Base-by-base conservation (phyloP, 92 coral and sea anemone genomes). In the Epizoanthus scotinus region DNA sequence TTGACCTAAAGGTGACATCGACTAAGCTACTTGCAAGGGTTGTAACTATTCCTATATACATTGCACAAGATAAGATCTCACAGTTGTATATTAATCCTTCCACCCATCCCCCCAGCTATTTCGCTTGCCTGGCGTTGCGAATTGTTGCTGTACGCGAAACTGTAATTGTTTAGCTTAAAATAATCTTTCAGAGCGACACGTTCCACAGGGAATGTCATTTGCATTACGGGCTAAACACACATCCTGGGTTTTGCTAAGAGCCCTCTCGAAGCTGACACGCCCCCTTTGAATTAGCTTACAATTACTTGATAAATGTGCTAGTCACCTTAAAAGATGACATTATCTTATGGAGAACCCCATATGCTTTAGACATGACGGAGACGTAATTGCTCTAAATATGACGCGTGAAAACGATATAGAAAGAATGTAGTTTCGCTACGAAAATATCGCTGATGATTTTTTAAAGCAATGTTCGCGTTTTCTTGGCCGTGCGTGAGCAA, bases 241-340 rank as follows among this genome's bases (percentile, higher is more conserved):
- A 86, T 91, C 84, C 92, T 93, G 94, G 84, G 69, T 94, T 74
- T 59, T 71, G 82, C 90, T 90, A 88, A 90, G 94, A 90, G 94
- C 79, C 88, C 82, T 91, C 97, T 93, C 83, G 78, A 93, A 77
- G 69, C 29, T 84, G 94, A 90, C 86, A 93, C 97, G 97, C 97
- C 97, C 52, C 93, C 89, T 91, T 70, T 83, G 91, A 93, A 93
- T 93, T 93, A 91, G 94, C 94, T 81, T 85, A 90, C 94, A 93
- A 93, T 93, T 72, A 89, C 90, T 91, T 84, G 90, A 90, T 92
- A 92, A n/a, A 89, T 92, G 88, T 86, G 86, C 82, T 83, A 88
- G 94, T 93, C 97, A 84, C 92, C 88, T 79, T 79, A 87, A 64
- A 80, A 85, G 94, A 88, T 87, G 97, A 90, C 97, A 93, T 85